Base-by-base conservation (phyloP, 2,888 invertebrate species). In the Ceratothoa steindachneri region DNA sequence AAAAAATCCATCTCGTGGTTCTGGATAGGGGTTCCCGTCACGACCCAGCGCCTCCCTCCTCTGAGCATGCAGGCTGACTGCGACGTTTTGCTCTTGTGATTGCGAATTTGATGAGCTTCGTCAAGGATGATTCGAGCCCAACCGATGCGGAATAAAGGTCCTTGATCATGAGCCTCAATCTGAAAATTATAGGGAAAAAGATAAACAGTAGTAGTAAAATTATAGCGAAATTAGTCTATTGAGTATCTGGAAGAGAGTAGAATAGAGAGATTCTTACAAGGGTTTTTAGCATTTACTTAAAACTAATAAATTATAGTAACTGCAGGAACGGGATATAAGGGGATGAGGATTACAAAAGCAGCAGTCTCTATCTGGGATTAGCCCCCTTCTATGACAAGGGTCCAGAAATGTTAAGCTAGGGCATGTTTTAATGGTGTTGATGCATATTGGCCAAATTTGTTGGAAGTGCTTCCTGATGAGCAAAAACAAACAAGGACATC, bases 11-110 rank as follows among this genome's bases (percentile, higher is more conserved):
- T 85, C 83, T 95, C 91, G 83, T 93, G 92, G 84, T 98, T 98
- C 83, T 97, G 97, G 0, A 98, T 91, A 0, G 97, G 97, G 0
- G 97, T 97, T 29, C 97, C 97, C 0, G 97, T 95, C 24, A 97
- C 87, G 0, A 90, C 91, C 93, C 93, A 95, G 12, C 94, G 89
- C 0, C 88, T 86, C 72, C 85, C 87, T 4, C 89, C 89, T 0
- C 84, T 81, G 65, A 95, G 84, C 1, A 85, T 85, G 83, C 90
- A 91, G 5, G 90, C 91, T 0, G 92, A 91, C 77, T 86, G 83
- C 0, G 93, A 90, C 0, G 90, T 90, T 80, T 89, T 87, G 7
- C 91, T 89, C 85, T 93, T 94, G 83, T 91, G 88, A 86, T 97
- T 97, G 81, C 96, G 89, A 7, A 97, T 91, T 53, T 89, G 88